phyloP scores from a whole-genome alignment of 2,888 invertebrate genomes.

The Scaptomyza caliginosa region DNA sequence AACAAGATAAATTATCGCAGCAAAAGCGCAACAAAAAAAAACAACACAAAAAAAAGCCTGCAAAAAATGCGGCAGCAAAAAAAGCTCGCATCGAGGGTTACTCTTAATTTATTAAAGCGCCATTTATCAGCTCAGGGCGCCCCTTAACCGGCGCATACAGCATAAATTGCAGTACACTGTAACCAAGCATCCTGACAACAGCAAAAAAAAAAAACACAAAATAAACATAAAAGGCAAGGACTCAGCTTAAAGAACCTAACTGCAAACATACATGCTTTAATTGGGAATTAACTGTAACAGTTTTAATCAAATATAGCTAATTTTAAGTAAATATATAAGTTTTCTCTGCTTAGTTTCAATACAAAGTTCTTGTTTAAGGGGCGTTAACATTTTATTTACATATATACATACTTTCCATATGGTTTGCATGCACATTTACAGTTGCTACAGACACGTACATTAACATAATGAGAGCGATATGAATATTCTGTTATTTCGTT shows the following conservation, averaged over 20 bases:
- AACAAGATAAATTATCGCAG: conserved; percentile 76
- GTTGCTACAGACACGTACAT: conserved; percentile 15
- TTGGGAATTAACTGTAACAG: neutral
- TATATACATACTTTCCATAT: neutral
- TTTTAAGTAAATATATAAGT: too few species aligned
- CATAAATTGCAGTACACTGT: conserved; percentile 62
- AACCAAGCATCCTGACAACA: conserved; percentile 3
- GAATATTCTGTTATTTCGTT: too few species aligned
- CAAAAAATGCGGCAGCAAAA: too few species aligned
- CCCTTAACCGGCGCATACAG: conserved; percentile 28
- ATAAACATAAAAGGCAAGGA: conserved; percentile 13
- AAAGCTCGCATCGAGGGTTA: conserved; percentile 52
- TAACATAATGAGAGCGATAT: conserved; percentile 59
- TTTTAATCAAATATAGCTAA: neutral
- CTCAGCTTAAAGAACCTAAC: neutral
- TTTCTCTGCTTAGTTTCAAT: neutral
- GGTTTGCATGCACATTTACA: neutral
- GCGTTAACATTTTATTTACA: neutral
- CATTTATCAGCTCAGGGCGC: conserved; percentile 65
- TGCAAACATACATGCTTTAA: neutral
- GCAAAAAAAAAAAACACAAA: conserved; percentile 16
- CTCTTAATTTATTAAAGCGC: conserved; percentile 78
- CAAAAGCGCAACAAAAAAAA: conserved; percentile 36
- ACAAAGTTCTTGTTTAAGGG: neutral
- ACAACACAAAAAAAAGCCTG: conserved; percentile 7